Evolutionary conservation across 2,797 vertebrate species (phyloP), one percentile per base, ranked within the genome.

Genomic region (Clarias fuscus): DNA sequence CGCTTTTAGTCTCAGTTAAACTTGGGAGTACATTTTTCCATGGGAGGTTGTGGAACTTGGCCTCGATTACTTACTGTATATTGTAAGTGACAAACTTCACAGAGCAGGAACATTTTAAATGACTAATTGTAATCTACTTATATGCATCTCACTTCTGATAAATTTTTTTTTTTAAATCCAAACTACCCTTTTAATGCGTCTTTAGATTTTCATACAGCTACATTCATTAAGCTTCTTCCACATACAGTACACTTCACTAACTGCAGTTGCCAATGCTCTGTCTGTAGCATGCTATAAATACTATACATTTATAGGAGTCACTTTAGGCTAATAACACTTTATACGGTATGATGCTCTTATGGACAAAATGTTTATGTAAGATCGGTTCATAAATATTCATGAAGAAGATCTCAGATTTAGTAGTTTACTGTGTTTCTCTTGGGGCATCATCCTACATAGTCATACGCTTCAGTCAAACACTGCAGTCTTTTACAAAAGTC

Each of bases 141-240:
- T 56, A 56, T 56, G 53, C 53, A 56, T 14, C 53, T 56, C 53
- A 56, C 53, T 56, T 56, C 53, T 56, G 53, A 14, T n/a, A n/a
- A n/a, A n/a, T n/a, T n/a, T n/a, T n/a, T n/a, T n/a, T n/a, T n/a
- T n/a, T n/a, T n/a, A n/a, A 56, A 56, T 56, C 53, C 53, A 56
- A 56, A 56, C 53, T 14, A 56, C 14, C 13, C 13, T 56, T 56
- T 56, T 56, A 56, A 90, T 89, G 84, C 82, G 73, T 79, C 81
- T 71, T 88, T 86, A 85, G 62, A 64, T 83, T 78, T 40, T 88
- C 84, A 75, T 72, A 83, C 83, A 84, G 86, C 88, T 73, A 84
- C 88, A 33, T 88, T 86, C 37, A 17, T 61, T 76, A 90, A 62
- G 27, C 58, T 86, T 48, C 37, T 61, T 64, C 24, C 78, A 80